Evolutionary conservation across 2,888 invertebrate genomes (phyloP), one percentile per base, ranked within the genome.

Genomic region (Rhamnusium bicolor): DNA sequence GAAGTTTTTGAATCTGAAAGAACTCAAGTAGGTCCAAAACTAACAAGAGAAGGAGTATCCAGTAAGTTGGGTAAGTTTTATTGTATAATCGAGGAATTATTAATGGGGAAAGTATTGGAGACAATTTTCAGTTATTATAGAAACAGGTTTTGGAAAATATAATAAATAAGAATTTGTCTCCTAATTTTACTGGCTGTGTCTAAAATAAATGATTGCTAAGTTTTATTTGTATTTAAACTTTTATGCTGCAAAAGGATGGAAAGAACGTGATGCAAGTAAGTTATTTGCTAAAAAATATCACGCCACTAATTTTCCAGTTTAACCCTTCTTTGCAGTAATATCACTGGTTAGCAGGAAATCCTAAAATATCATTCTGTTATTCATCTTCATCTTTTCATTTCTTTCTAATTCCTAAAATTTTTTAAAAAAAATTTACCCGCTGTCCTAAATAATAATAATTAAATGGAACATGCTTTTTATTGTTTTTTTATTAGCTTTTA

Each of bases 221-320:
- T 40, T 40, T 40, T 40, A n/a, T n/a, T 40, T 40, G n/a, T n/a
- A 3, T 40, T 32, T n/a, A 1, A 40, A 76, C 68, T 51, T 54
- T 75, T 53, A 65, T 73, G 75, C 74, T 71, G 51, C 72, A 24
- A 53, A 18, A 94, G 94, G 94, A 89, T 93, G 92, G 89, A 92
- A 92, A 89, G 94, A 94, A 87, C 91, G 93, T 83, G 93, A 94
- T 83, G 92, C 94, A 89, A 94, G 94, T 94, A 92, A 94, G 94
- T 89, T 76, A 49, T 49, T 16, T 54, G 60, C 56, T 47, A 58
- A 73, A 66, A 47, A 67, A 53, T 29, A 14, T 62, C 67, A 68
- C 46, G 67, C 67, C 53, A 67, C 71, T 73, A 63, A 56, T 53
- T 29, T 47, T 7, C 49, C 18, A 56, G 16, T 54, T 18, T 51